Base-by-base conservation (phyloP, 2,888 invertebrate genomes). In the Mystacides longicornis region DNA sequence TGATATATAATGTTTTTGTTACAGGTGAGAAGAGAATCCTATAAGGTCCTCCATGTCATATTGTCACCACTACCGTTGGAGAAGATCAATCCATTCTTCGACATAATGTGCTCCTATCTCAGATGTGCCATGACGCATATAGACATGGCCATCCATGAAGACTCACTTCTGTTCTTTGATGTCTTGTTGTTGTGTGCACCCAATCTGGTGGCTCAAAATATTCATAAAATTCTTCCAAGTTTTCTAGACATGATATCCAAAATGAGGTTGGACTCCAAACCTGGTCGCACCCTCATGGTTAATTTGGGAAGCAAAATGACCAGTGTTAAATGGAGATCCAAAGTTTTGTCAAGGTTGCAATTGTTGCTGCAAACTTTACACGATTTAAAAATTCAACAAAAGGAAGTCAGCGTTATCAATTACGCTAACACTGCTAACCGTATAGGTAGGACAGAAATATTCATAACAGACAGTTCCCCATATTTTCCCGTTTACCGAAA, bases 71-170 rank as follows among this genome's bases (percentile, higher is more conserved):
- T 71, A 56, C 55, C 64, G 7, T 54, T 71, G 56, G 75, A 77
- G 9, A 81, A 82, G 63, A 68, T 87, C 14, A 68, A 77, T 42
- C 90, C 93, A 9, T 91, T 90, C 68, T 88, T 87, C 66, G 82
- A 85, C 59, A 77, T 88, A 4, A 72, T 94, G 57, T 82, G 86
- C 19, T 87, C 89, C 1, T 89, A 91, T 69, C 70, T 94, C 48
- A 81, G 86, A 52, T 93, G 93, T 73, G 88, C 91, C 1, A 91
- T 95, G 90, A 93, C 93, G 0, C 90, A 94, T 65, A 88, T 95
- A 57, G 82, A 89, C 67, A 80, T 79, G 11, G 76, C 80, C 50
- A 85, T 95, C 59, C 89, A 92, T 67, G 87, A 90, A 67, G 93
- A 93, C 69, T 89, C 93, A 0, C 73, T 95, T 1, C 67, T 83